Base-by-base conservation (phyloP, 2,888 invertebrate genomes). In the Synergus laeviventris region DNA sequence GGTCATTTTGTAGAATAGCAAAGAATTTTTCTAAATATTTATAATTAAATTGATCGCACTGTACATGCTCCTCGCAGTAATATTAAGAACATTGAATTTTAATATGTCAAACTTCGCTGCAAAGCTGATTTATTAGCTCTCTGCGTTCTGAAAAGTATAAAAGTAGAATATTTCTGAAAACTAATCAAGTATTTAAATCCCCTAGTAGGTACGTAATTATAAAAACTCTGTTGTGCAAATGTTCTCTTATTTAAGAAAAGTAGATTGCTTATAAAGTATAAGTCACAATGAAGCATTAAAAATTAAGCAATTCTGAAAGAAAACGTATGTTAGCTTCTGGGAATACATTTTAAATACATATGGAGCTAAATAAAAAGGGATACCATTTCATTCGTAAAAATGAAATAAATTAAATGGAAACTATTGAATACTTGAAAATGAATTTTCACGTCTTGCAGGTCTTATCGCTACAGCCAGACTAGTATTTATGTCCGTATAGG, bases 401-500 rank as follows among this genome's bases (percentile, higher is more conserved):
- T 38, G 18, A 45, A 66, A 66, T 66, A 24, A 45, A 45, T 66
- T 12, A 21, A 66, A 42, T 16, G 24, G 42, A 45, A 24, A 45
- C 14, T 45, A 66, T 21, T 21, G 66, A 24, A 21, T 16, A 45
- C 14, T 66, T 66, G 66, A 4, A 70, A 70, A 70, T 66, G 45
- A 66, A 70, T 70, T 70, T 70, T 31, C 31, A 31, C 70, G n/a
- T 70, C 70, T 70, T 70, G 49, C 70, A 49, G 36, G 49, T 70
- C 49, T 70, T 70, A 70, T 70, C 70, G 21, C 11, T 36, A 45
- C 11, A 49, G 2, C 31, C 49, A 70, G 70, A 70, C 70, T 31
- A n/a, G 49, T 54, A 45, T 74, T 74, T 56, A 56, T 56, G 59
- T 59, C n/a, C 60, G 9, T 39, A 59, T 18, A 73, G 54, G 56